These are phyloP conservation scores for Lasioglossum marginatum DNA, from an alignment of 2,888 invertebrate species.

Conservation along the genomic window DNA sequence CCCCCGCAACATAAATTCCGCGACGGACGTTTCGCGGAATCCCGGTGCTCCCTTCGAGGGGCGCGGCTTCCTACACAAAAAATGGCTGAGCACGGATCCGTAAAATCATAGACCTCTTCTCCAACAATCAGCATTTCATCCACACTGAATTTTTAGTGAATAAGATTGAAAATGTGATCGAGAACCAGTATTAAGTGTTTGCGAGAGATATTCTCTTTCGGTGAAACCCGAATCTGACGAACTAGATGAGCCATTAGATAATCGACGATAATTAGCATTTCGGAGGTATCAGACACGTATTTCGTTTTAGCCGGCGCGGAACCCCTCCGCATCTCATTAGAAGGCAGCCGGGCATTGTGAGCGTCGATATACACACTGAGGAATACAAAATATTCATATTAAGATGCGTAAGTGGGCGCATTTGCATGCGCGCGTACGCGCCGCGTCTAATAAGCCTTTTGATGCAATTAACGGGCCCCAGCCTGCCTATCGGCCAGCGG, in stretches of 20 bases:
- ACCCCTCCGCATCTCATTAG: slow-evolving; percentile 38
- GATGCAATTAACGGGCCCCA: slow-evolving; percentile 43
- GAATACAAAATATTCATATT: slow-evolving; percentile 51
- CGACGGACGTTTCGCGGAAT: slow-evolving; percentile 40
- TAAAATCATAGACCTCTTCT: too few relatives aligned
- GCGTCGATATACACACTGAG: slow-evolving; percentile 28
- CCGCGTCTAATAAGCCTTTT: slow-evolving; percentile 47
- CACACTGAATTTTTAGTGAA: too few relatives aligned
- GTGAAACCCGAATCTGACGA: neutral
- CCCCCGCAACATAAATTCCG: slow-evolving; percentile 56
- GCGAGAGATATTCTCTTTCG: neutral
- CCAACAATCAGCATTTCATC: too few relatives aligned
- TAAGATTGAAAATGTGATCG: too few relatives aligned
- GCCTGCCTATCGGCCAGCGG: too few relatives aligned
- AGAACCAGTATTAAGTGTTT: too few relatives aligned
- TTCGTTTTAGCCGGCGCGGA: slow-evolving; percentile 21
- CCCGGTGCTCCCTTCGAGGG: neutral
- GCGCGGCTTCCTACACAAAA: neutral
- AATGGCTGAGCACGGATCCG: neutral
- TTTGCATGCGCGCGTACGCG: slow-evolving; percentile 47
- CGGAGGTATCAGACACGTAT: slow-evolving; percentile 14
- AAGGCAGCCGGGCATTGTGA: slow-evolving; percentile 21
- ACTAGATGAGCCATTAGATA: slow-evolving; percentile 21
- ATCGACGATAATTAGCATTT: slow-evolving; percentile 29
- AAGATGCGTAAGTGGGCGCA: slow-evolving; percentile 30